These are phyloP conservation scores for Eueides isabella DNA, from an alignment of 1,140 invertebrate genomes.

Conservation along the genomic window DNA sequence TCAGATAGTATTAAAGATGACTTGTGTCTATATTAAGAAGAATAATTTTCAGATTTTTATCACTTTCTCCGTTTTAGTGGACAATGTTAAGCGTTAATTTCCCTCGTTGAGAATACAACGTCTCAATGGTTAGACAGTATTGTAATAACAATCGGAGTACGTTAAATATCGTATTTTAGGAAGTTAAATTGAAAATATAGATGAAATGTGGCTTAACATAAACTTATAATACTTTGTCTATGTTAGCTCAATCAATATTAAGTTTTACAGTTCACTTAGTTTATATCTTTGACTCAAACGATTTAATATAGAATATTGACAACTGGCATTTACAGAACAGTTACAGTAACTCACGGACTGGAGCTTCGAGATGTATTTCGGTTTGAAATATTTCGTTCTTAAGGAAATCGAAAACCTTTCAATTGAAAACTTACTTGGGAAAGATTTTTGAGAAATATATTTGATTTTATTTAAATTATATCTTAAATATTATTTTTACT, in stretches of 20 bases:
- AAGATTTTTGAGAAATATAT: neutral
- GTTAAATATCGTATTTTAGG: too few relatives aligned
- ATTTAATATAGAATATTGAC: conserved; percentile 7
- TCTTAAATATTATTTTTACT: too few relatives aligned
- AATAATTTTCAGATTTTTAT: too few relatives aligned
- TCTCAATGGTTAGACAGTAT: too few relatives aligned
- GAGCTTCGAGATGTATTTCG: neutral
- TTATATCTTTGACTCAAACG: neutral
- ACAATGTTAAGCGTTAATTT: too few relatives aligned
- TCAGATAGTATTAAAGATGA: too few relatives aligned
- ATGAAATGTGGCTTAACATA: too few relatives aligned
- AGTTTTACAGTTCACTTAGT: neutral
- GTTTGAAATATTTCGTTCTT: conserved; percentile 1
- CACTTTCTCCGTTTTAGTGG: too few relatives aligned
- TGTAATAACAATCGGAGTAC: too few relatives aligned
- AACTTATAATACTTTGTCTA: neutral
- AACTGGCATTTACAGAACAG: conserved; percentile 1
- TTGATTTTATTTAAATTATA: neutral
- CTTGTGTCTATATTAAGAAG: too few relatives aligned
- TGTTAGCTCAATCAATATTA: neutral
- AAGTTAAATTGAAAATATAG: too few relatives aligned
- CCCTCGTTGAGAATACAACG: too few relatives aligned
- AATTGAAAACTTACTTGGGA: neutral
- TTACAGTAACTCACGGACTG: neutral
- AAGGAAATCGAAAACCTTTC: conserved; percentile 6